Conservation (phyloP, 2,113 vertebrate species). For the Eulemur rufifrons region DNA sequence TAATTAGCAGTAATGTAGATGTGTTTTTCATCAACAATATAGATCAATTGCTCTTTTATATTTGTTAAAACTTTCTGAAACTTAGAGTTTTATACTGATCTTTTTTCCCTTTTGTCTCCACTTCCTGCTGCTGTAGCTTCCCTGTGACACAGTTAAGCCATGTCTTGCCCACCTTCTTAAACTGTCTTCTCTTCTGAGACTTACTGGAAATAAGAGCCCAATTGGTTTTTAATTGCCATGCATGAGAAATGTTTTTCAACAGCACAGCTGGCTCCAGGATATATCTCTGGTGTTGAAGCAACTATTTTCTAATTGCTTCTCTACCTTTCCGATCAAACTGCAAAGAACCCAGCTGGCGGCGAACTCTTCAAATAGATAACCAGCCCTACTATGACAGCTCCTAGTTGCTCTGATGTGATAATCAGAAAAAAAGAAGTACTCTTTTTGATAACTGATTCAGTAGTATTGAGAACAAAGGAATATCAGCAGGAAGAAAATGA, state of each 20-base stretch:
- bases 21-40: not conserved
- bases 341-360: slow-evolving; percentile 27
- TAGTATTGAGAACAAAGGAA: not conserved
- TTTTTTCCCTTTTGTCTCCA: not conserved
- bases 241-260: slow-evolving; percentile 61
- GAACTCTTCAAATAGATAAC: slow-evolving; percentile 66
- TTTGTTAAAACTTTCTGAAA: not conserved
- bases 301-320: too few relatives aligned
- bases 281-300: too few relatives aligned
- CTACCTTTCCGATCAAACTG: too few relatives aligned
- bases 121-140: not conserved
- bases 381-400: slow-evolving; percentile 59
- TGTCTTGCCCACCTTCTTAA: slow-evolving; percentile 23
- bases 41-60: not conserved
- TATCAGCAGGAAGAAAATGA: not conserved
- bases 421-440: slow-evolving; percentile 3
- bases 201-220: slow-evolving; percentile 52
- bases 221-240: slow-evolving; percentile 64
- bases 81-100: not conserved
- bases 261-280: too few relatives aligned
- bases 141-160: slow-evolving; percentile 40
- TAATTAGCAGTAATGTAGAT: not conserved
- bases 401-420: slow-evolving; percentile 54
- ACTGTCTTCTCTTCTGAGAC: slow-evolving; percentile 53
- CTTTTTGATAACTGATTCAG: not conserved